Conservation (phyloP, 2,797 vertebrate species). For the Peromyscus attwateri region DNA sequence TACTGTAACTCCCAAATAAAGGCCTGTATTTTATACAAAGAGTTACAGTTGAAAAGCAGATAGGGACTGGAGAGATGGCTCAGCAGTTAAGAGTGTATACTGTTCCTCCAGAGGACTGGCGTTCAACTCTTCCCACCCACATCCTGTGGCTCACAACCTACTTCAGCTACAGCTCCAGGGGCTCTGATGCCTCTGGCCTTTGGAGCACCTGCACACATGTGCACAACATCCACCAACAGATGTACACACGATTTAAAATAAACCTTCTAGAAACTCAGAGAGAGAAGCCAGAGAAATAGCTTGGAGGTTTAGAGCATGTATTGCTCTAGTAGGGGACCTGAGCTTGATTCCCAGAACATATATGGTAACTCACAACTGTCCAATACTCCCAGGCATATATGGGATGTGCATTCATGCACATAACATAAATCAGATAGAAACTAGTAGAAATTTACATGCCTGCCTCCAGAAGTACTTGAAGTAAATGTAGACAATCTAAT, state of each 20-base stretch:
- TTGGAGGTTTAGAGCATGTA: neutral
- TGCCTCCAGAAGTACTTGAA: neutral
- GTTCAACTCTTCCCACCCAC: neutral
- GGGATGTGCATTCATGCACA: neutral
- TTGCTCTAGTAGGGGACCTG: neutral
- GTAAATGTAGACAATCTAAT: constrained; percentile 16
- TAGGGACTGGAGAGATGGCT: neutral
- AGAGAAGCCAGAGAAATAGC: neutral
- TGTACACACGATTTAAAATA: neutral
- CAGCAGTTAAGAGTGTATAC: no score
- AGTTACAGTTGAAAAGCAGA: neutral
- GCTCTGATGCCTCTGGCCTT: neutral
- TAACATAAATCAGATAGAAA: neutral
- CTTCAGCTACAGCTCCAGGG: neutral
- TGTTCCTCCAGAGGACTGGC: neutral
- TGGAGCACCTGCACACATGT: neutral
- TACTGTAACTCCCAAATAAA: constrained; percentile 5
- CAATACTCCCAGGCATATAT: neutral
- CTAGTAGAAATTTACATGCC: neutral
- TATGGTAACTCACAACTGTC: neutral
- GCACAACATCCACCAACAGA: neutral
- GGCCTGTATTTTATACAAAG: constrained; percentile 22
- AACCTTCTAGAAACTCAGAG: neutral
- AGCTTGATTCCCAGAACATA: neutral
- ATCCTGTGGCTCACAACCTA: neutral